Evolutionary conservation across 2,888 invertebrate genomes (phyloP).

Genomic region (Ochropleura leucogaster): DNA sequence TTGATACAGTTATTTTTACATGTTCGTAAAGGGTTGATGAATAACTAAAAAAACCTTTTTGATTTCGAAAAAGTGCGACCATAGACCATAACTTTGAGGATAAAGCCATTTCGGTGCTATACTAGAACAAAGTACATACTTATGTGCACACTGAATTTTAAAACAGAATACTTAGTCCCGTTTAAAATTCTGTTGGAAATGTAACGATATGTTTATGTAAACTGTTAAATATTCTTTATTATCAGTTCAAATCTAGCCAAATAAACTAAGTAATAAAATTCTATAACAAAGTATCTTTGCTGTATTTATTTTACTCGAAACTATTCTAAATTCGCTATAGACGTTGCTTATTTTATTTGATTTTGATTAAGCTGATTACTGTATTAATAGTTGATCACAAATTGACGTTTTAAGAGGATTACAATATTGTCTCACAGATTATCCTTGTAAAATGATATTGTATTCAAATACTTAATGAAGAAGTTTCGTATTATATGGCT

Average conservation of each 20-base stretch:
- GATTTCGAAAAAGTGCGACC: not conserved
- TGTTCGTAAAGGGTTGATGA: not conserved
- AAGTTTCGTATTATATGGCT: constrained; percentile 16
- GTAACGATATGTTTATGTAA: constrained; percentile 1
- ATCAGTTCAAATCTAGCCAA: not conserved
- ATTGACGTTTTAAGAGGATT: constrained; percentile 38
- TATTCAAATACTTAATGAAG: constrained; percentile 12
- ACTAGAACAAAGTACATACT: not conserved
- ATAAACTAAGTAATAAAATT: not conserved
- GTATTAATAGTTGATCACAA: constrained; percentile 42
- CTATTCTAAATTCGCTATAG: not conserved
- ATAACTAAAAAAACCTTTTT: not conserved
- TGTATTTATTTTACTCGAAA: not conserved
- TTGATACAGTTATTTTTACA: not conserved
- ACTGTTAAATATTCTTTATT: not conserved
- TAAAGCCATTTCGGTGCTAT: constrained; percentile 12
- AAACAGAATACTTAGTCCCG: not conserved
- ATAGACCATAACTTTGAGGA: not conserved
- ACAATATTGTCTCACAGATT: constrained; percentile 28
- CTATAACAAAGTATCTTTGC: not conserved
- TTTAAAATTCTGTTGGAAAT: constrained; percentile 18
- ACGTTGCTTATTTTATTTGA: constrained; percentile 4
- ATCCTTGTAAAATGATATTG: constrained; percentile 45
- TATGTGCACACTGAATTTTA: constrained; percentile 18
- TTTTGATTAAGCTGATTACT: constrained; percentile 29